Evolutionary conservation across 2,888 invertebrate genomes (phyloP).

Genomic region (Nomada flava): DNA sequence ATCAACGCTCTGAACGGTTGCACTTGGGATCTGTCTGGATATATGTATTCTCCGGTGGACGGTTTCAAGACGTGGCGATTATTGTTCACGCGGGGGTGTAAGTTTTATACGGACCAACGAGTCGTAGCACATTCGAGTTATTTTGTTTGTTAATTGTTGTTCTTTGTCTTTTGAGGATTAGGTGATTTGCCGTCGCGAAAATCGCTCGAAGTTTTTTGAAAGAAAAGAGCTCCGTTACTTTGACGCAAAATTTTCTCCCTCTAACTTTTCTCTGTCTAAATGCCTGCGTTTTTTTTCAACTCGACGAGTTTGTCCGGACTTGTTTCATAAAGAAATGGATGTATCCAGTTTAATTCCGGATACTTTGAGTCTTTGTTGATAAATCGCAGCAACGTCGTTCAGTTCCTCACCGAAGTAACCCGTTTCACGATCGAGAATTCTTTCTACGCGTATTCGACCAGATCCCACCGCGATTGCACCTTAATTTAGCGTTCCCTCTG

Average conservation of each 20-base stretch:
- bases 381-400: slow-evolving; percentile 1
- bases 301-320: background rate
- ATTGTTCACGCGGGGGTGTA: background rate
- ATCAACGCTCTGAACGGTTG: slow-evolving; percentile 1
- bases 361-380: background rate
- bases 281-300: background rate
- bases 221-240: background rate
- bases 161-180: background rate
- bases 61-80: background rate
- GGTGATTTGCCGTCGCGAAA: background rate
- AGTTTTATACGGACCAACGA: background rate
- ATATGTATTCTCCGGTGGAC: background rate
- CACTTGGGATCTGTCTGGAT: slow-evolving; percentile 5
- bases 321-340: background rate
- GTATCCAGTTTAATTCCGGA: background rate
- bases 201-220: background rate
- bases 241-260: too few species aligned
- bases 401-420: slow-evolving; percentile 5
- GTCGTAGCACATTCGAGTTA: slow-evolving; percentile 3
- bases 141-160: slow-evolving; percentile 6
- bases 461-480: slow-evolving; percentile 1
- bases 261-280: too few species aligned
- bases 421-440: background rate
- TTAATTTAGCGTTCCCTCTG: background rate
- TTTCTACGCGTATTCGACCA: slow-evolving; percentile 8